Conservation (phyloP, 1,140 invertebrate genomes). For the Drosophila orosa region DNA sequence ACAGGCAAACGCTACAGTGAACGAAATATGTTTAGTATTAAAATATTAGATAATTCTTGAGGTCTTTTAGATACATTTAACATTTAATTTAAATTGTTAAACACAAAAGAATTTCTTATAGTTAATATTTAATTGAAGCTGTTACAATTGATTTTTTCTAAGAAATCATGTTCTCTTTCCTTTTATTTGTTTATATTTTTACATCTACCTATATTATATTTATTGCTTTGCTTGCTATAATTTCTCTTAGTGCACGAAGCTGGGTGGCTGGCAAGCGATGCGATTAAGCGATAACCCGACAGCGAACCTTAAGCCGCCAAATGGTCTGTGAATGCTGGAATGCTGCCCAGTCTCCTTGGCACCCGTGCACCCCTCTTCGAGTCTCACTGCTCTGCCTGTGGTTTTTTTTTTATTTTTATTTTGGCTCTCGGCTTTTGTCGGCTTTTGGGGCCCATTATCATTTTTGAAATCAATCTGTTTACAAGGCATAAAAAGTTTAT, state of each 20-base stretch:
- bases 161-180: background rate
- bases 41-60: background rate
- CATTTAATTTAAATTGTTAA: background rate
- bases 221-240: background rate
- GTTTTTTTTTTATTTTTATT: slow-evolving; percentile 38
- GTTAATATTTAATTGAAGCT: no score
- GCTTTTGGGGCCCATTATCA: slow-evolving; percentile 75
- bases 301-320: slow-evolving; percentile 79
- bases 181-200: no score
- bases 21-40: background rate
- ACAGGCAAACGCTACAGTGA: slow-evolving; percentile 32
- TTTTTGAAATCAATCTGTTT: slow-evolving; percentile 82
- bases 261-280: slow-evolving; percentile 64
- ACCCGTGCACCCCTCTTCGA: background rate
- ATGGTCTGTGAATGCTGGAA: slow-evolving; percentile 81
- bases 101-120: no score
- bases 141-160: background rate
- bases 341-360: slow-evolving; percentile 26
- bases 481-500: slow-evolving; percentile 62
- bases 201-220: background rate
- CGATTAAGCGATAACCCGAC: slow-evolving; percentile 81
- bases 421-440: slow-evolving; percentile 65
- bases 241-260: slow-evolving; percentile 19
- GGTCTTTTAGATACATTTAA: background rate
- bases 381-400: background rate